Evolutionary conservation across 2,888 invertebrate genomes (phyloP), one percentile per base, ranked within the genome.

Genomic region (Gymnoscelis rufifasciata): DNA sequence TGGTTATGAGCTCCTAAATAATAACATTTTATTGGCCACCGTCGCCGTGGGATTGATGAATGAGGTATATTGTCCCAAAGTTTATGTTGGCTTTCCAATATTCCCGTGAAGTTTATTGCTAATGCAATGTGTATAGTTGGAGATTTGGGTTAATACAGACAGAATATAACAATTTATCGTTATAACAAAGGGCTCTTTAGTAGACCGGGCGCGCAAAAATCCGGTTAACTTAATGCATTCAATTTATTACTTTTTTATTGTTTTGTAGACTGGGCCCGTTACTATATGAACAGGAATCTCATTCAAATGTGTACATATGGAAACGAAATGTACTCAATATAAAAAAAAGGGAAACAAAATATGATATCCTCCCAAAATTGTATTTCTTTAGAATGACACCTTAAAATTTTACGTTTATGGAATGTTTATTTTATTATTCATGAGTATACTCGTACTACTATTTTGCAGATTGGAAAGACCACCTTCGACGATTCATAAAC

Each of bases 1-100:
- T 62, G 64, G 80, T 86, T 84, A 86, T 84, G 82, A 78, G 82
- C 77, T 79, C 69, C 77, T 83, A 84, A 87, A 84, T 84, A 86
- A 82, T 84, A 80, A 77, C 64, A 68, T 80, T 86, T 87, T 83
- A 87, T 78, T 79, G 79, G 74, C 67, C 74, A 71, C 75, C 63
- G 69, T 70, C 71, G 69, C 70, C 66, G 70, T 71, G 59, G 64
- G 69, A 77, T 78, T 80, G 80, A 81, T 72, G 82, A 77, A 82
- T 81, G 79, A 69, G 73, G 74, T 70, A 66, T 61, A 60, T 75
- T 83, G 74, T 73, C 73, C 57, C 64, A 56, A 60, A 71, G 77
- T 83, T 84, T 82, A 86, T 79, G 73, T 64, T 65, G 15, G n/a
- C 14, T n/a, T 10, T n/a, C 15, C 31, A 8, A 15, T 15, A 14